These are phyloP conservation scores for Epistrophe grossulariae DNA, from an alignment of 2,888 invertebrate species.

Conservation along the genomic window DNA sequence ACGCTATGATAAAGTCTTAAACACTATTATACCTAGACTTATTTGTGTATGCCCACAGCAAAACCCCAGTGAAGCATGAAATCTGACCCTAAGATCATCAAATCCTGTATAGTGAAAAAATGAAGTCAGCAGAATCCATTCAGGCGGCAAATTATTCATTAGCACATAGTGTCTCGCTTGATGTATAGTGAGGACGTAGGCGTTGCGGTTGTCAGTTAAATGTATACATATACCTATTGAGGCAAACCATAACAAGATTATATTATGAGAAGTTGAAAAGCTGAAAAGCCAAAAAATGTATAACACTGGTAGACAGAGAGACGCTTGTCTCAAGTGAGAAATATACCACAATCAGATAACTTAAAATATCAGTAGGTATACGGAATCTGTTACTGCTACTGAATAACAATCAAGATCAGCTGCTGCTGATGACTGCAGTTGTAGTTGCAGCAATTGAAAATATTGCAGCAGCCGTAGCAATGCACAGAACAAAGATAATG, in stretches of 20 bases:
- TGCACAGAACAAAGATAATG: slow-evolving; percentile 24
- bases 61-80: slow-evolving; percentile 37
- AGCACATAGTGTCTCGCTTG: slow-evolving; percentile 13
- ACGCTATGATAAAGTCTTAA: slow-evolving; percentile 3
- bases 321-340: slow-evolving; percentile 38
- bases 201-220: slow-evolving; percentile 14
- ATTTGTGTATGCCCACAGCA: slow-evolving; percentile 42
- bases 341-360: slow-evolving; percentile 43
- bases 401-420: slow-evolving; percentile 57
- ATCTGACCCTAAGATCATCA: slow-evolving; percentile 56
- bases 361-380: slow-evolving; percentile 34
- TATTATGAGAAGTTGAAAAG: not conserved
- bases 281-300: slow-evolving; percentile 13
- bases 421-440: not conserved
- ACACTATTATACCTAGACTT: not conserved
- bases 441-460: not conserved
- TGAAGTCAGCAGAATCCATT: slow-evolving; percentile 19
- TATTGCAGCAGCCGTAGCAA: not conserved
- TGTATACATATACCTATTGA: too few species aligned
- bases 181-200: slow-evolving; percentile 30
- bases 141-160: slow-evolving; percentile 58
- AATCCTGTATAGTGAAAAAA: not conserved
- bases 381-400: slow-evolving; percentile 52
- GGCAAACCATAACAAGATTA: slow-evolving; percentile 29
- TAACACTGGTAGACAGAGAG: slow-evolving; percentile 51